phyloP scores from a whole-genome alignment of 2,797 vertebrate species.

The Champsocephalus esox region DNA sequence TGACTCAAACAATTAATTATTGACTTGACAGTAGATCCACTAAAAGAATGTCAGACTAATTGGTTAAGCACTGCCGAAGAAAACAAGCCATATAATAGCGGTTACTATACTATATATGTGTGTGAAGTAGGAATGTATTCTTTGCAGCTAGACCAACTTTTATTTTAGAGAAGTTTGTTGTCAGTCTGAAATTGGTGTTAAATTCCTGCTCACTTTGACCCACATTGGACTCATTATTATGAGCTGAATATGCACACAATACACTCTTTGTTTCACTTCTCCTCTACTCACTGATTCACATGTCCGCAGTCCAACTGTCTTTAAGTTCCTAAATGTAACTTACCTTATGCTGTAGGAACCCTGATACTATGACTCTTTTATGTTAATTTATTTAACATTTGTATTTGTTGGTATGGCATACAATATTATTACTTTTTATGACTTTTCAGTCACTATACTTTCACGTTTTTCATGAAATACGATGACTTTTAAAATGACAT shows the following conservation, averaged over 20 bases:
- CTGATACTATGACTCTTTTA: too few species aligned
- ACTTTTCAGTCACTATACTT: too few species aligned
- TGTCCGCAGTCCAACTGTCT: too few species aligned
- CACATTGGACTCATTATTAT: conserved; percentile 2
- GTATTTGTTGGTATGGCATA: background rate
- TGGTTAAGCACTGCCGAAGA: too few species aligned
- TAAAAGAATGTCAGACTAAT: too few species aligned
- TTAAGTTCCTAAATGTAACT: too few species aligned
- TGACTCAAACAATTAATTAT: background rate
- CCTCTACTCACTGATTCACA: background rate
- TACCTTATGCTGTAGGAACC: too few species aligned
- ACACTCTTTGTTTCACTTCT: conserved; percentile 42
- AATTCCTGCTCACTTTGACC: conserved; percentile 29
- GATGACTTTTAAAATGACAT: background rate
- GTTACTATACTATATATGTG: background rate
- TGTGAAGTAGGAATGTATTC: background rate
- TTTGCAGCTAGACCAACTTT: background rate
- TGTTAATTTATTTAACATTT: too few species aligned
- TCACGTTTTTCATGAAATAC: too few species aligned
- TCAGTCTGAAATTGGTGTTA: conserved; percentile 5
- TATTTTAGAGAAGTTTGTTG: background rate
- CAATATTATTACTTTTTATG: background rate
- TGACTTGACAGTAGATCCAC: background rate
- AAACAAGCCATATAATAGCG: background rate
- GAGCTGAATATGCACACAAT: conserved; percentile 38